Percentiles rank a stretch among this genome's conserved stretches.
Evolutionary conservation across 1,140 invertebrate species (phyloP).

Genomic region (Panulirus ornatus): DNA sequence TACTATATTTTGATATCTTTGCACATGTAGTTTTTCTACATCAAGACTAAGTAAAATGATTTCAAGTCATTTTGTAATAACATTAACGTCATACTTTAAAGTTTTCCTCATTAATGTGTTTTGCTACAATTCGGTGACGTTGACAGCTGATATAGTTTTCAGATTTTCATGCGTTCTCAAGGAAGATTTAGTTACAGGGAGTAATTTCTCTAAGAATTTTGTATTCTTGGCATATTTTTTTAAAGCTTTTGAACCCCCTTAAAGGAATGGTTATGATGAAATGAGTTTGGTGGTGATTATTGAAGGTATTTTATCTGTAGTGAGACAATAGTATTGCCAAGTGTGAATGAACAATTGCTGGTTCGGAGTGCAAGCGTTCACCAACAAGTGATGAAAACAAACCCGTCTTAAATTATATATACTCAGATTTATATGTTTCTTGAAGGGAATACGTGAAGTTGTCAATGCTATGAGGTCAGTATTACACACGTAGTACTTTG

Average conservation of each 20-base stretch:
- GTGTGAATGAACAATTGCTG: too few species aligned
- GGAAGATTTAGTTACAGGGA: too few species aligned
- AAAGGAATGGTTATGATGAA: too few species aligned
- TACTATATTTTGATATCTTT: background rate
- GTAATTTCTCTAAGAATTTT: too few species aligned
- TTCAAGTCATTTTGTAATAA: background rate
- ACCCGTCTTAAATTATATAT: background rate
- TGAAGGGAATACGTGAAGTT: background rate
- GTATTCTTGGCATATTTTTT: too few species aligned
- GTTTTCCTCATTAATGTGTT: conserved; percentile 5
- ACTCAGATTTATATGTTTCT: background rate
- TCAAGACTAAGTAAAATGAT: background rate
- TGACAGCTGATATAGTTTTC: background rate
- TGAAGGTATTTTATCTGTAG: too few species aligned
- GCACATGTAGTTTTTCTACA: background rate
- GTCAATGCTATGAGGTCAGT: conserved; percentile 7
- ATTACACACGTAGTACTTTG: too few species aligned
- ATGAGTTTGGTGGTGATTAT: too few species aligned
- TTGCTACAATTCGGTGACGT: background rate
- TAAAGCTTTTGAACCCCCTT: too few species aligned
- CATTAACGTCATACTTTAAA: too few species aligned
- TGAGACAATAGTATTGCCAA: too few species aligned
- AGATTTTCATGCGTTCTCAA: too few species aligned
- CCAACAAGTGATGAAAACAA: conserved; percentile 22
- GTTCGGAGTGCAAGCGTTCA: background rate